Evolutionary conservation across 2,888 invertebrate genomes (phyloP).

Genomic region (Spilosoma lubricipeda): DNA sequence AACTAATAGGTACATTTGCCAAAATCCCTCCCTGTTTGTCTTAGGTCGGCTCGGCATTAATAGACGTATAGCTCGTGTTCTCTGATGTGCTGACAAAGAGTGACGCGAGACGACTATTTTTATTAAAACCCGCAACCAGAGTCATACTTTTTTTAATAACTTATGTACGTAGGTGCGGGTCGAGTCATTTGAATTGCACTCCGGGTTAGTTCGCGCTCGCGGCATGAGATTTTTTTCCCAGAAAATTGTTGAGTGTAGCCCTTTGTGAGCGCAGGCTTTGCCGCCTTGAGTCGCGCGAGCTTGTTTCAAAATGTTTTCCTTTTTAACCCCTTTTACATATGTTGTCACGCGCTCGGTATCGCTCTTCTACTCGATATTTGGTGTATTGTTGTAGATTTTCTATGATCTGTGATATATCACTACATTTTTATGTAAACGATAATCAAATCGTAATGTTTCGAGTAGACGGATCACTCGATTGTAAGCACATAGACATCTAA

Average conservation of each 20-base stretch:
- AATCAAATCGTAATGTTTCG: no score
- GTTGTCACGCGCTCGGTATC: slow-evolving; percentile 18
- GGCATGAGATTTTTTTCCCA: slow-evolving; percentile 72
- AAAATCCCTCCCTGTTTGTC: slow-evolving; percentile 74
- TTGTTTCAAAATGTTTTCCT: slow-evolving; percentile 59
- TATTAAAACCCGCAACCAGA: slow-evolving; percentile 83
- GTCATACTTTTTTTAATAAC: slow-evolving; percentile 86
- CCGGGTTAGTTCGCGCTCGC: slow-evolving; percentile 63
- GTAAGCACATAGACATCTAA: no score
- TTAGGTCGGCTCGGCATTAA: slow-evolving; percentile 78
- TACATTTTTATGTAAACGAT: no score
- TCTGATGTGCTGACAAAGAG: slow-evolving; percentile 83
- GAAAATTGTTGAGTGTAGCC: slow-evolving; percentile 76
- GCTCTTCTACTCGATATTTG: background rate
- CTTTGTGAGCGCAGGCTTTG: slow-evolving; percentile 71
- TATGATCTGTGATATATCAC: no score
- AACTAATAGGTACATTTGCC: background rate
- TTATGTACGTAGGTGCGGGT: slow-evolving; percentile 76
- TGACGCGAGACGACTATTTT: slow-evolving; percentile 82
- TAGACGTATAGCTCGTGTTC: slow-evolving; percentile 79
- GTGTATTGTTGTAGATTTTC: no score
- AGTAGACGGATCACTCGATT: no score
- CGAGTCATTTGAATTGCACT: slow-evolving; percentile 72
- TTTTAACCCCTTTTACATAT: slow-evolving; percentile 32
- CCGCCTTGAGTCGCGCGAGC: slow-evolving; percentile 67